Evolutionary conservation across 2,113 vertebrate species (phyloP).

Genomic region (Physeter macrocephalus): DNA sequence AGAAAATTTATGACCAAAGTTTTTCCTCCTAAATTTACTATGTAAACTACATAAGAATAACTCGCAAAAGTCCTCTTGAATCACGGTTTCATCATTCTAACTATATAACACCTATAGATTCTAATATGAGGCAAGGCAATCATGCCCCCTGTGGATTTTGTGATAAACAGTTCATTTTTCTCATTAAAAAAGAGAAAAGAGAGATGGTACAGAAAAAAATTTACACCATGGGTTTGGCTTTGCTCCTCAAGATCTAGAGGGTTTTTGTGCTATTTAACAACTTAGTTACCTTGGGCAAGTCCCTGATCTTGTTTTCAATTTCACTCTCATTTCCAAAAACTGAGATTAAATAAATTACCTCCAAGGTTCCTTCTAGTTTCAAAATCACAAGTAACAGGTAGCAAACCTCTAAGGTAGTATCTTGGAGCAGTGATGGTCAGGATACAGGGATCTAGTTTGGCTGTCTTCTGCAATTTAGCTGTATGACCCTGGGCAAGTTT

Average conservation of each 20-base stretch:
- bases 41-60: background rate
- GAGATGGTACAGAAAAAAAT: background rate
- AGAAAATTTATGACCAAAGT: background rate
- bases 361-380: background rate
- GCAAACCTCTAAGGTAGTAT: background rate
- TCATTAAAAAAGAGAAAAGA: slow-evolving; percentile 11
- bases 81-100: background rate
- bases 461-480: background rate
- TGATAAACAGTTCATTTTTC: background rate
- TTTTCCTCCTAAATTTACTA: background rate
- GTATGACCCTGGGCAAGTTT: background rate
- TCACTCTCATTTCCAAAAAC: slow-evolving; percentile 12
- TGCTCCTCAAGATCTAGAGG: background rate
- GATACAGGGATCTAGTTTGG: background rate
- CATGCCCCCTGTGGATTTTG: background rate
- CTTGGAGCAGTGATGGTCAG: background rate
- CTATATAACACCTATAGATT: background rate
- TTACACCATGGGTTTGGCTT: background rate
- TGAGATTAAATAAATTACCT: slow-evolving; percentile 36
- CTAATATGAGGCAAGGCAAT: background rate
- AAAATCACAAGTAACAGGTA: background rate
- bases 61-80: background rate
- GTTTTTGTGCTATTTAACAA: slow-evolving; percentile 5
- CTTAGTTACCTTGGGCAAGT: slow-evolving; percentile 19
- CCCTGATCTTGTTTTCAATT: slow-evolving; percentile 16